Percentiles rank a stretch among this genome's conserved stretches.
phyloP scores from a whole-genome alignment of 1,140 invertebrate genomes.

The Listronotus bonariensis region DNA sequence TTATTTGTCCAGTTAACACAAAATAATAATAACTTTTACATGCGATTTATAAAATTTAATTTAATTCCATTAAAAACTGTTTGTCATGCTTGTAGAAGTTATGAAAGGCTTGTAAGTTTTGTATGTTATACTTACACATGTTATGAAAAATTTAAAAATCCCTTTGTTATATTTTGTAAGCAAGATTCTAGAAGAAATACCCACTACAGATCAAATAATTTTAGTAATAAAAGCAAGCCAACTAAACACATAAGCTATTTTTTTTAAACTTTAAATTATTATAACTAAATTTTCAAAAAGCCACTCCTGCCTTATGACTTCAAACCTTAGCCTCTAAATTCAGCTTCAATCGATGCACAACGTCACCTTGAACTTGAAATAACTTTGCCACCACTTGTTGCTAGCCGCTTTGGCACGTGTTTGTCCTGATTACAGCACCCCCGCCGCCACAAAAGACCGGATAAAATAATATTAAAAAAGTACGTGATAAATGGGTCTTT shows the following conservation, averaged over 20 bases:
- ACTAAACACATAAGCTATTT: background rate
- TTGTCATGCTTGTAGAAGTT: too few relatives aligned
- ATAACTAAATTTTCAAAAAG: background rate
- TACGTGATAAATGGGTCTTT: constrained; percentile 13
- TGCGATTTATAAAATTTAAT: too few relatives aligned
- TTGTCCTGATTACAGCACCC: background rate
- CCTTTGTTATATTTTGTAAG: too few relatives aligned
- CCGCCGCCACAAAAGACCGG: background rate
- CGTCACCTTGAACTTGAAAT: constrained; percentile 48
- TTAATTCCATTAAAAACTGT: too few relatives aligned
- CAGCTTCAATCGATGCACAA: constrained; percentile 37
- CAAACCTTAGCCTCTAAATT: constrained; percentile 30
- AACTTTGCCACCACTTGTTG: constrained; percentile 35
- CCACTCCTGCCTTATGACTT: constrained; percentile 7
- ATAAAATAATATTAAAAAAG: background rate
- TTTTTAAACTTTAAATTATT: constrained; percentile 1
- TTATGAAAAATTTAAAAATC: too few relatives aligned
- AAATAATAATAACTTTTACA: too few relatives aligned
- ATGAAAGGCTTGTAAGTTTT: too few relatives aligned
- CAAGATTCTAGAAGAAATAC: too few relatives aligned
- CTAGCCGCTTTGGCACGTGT: constrained; percentile 32
- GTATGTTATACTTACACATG: too few relatives aligned
- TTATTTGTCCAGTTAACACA: too few relatives aligned
- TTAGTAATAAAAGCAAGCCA: background rate
- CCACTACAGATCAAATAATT: too few relatives aligned